These are phyloP conservation scores for Siniperca chuatsi DNA, from an alignment of 2,113 vertebrate species.

Conservation along the genomic window DNA sequence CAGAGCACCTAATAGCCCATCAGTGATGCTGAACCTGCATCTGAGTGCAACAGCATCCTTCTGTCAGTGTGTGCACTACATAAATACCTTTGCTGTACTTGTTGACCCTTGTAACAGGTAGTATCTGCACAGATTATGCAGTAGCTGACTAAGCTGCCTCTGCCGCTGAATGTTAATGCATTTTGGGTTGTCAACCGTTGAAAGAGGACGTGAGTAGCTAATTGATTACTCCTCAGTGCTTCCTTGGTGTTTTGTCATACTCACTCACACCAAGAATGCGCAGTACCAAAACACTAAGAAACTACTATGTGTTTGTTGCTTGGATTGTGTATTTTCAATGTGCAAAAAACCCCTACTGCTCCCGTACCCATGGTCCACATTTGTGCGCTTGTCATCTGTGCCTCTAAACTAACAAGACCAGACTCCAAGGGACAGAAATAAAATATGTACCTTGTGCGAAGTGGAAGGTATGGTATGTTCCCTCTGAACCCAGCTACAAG, in stretches of 20 bases:
- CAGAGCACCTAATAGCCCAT: background rate
- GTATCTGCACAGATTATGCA: slow-evolving; percentile 16
- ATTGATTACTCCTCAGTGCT: background rate
- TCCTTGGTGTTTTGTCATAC: background rate
- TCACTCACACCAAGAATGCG: background rate
- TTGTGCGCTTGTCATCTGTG: background rate
- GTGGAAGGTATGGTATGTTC: background rate
- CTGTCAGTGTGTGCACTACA: background rate
- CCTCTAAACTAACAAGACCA: background rate
- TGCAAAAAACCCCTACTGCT: background rate
- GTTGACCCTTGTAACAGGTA: slow-evolving; percentile 20
- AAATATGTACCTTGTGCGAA: background rate
- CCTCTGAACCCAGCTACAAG: background rate
- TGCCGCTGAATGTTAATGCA: slow-evolving; percentile 15
- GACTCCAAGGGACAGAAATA: background rate
- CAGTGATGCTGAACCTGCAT: slow-evolving; percentile 2
- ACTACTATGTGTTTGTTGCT: background rate
- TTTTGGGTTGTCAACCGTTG: background rate
- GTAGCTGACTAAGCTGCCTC: background rate
- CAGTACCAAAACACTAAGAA: background rate
- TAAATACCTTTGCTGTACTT: slow-evolving; percentile 21
- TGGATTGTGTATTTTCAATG: background rate
- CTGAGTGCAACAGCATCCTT: background rate
- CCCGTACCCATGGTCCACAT: too few species aligned
- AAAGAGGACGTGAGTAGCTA: background rate